A percentile compares a stretch with the other conserved stretches of the same genome.
phyloP scores from a whole-genome alignment of 2,888 invertebrate species.

The Ceraclea dissimilis region DNA sequence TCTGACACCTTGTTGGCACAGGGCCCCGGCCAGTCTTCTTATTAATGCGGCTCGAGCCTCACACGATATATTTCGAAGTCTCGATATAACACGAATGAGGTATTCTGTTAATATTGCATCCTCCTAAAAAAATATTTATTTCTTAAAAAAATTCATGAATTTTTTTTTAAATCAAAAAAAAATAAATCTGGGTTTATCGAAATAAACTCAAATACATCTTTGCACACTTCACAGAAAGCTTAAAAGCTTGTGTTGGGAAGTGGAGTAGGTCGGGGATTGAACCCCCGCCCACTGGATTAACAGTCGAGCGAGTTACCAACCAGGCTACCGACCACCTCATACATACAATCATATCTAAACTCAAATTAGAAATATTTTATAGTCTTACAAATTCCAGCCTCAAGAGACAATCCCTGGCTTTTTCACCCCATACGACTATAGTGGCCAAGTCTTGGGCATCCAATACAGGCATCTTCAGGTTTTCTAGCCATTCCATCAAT shows the following conservation, averaged over 20 bases:
- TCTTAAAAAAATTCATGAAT: neutral
- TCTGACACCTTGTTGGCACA: conserved; percentile 58
- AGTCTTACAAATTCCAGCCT: conserved; percentile 49
- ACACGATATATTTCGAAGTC: conserved; percentile 55
- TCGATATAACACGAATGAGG: conserved; percentile 58
- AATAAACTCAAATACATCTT: no score
- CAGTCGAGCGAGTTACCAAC: no score
- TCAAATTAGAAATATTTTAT: no score
- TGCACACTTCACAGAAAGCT: no score
- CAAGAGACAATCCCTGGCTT: conserved; percentile 53
- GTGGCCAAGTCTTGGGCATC: conserved; percentile 58
- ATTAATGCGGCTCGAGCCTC: conserved; percentile 54
- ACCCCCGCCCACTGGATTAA: no score
- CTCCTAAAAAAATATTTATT: no score
- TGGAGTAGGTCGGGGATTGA: no score
- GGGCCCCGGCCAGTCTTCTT: conserved; percentile 56
- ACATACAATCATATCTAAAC: no score
- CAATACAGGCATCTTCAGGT: conserved; percentile 60
- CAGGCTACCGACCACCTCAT: no score
- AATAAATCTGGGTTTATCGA: no score
- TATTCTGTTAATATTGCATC: conserved; percentile 65
- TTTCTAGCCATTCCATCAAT: conserved; percentile 71
- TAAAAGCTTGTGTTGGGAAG: no score
- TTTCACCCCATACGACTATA: conserved; percentile 55
- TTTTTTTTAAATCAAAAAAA: neutral